A percentile compares a stretch with the other conserved stretches of the same genome.
Conservation (phyloP, 2,888 invertebrate species). For the Ceraclea dissimilis region DNA sequence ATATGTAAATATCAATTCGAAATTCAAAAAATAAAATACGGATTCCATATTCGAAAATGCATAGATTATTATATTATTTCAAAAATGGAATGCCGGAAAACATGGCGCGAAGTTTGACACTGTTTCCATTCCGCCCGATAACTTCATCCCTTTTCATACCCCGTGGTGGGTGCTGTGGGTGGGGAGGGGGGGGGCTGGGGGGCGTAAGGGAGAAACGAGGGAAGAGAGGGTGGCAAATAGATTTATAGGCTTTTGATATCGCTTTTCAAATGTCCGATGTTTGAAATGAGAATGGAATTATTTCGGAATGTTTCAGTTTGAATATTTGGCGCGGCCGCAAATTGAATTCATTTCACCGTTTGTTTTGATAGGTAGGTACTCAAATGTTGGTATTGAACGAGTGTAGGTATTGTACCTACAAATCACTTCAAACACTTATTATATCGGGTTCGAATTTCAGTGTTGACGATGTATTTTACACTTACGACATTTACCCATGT, state of each 20-base stretch:
- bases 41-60: neutral
- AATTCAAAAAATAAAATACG: neutral
- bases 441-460: no score
- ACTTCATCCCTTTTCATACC: neutral
- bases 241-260: constrained; percentile 25
- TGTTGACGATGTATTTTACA: no score
- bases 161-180: neutral
- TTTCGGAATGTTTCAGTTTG: constrained; percentile 1
- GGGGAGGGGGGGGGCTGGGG: neutral
- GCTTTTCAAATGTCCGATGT: constrained; percentile 12
- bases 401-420: neutral
- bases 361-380: neutral
- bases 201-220: neutral
- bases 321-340: neutral
- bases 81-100: constrained; percentile 11
- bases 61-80: constrained; percentile 6
- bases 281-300: constrained; percentile 16
- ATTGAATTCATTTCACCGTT: neutral
- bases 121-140: neutral
- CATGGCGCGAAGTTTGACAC: neutral
- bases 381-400: neutral
- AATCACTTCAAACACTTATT: no score
- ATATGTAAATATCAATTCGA: neutral
- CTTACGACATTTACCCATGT: no score
- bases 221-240: constrained; percentile 16